Percentiles rank a stretch among this genome's conserved stretches.
These are phyloP conservation scores for Platyrinchus mystaceus DNA, from an alignment of 2,797 vertebrate genomes.

Conservation along the genomic window DNA sequence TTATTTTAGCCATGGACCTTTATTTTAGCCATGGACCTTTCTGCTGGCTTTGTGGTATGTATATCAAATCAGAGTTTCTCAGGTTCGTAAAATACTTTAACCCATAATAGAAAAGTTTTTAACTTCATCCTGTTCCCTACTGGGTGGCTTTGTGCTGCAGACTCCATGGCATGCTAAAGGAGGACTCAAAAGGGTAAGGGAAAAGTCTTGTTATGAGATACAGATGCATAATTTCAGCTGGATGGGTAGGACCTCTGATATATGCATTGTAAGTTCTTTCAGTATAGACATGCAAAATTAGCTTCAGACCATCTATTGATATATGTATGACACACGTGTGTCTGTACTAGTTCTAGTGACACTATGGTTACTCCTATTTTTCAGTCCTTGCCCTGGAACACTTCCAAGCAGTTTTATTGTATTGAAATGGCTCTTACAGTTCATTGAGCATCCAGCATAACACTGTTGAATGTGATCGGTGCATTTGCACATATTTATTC, in stretches of 20 bases:
- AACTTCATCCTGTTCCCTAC: slow-evolving; percentile 31
- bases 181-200: neutral
- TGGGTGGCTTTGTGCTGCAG: neutral
- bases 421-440: slow-evolving; percentile 85
- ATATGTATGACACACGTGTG: slow-evolving; percentile 66
- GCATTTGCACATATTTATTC: slow-evolving; percentile 74
- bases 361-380: slow-evolving; percentile 68
- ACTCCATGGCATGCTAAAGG: neutral
- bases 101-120: slow-evolving; percentile 34
- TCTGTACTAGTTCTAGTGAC: slow-evolving; percentile 68
- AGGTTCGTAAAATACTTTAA: slow-evolving; percentile 37
- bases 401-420: slow-evolving; percentile 76
- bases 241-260: neutral
- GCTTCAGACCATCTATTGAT: slow-evolving; percentile 75
- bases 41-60: neutral
- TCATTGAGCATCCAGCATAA: slow-evolving; percentile 82
- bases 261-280: neutral
- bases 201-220: neutral
- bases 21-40: slow-evolving; percentile 12
- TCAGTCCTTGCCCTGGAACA: slow-evolving; percentile 64
- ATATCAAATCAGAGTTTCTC: neutral
- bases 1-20: slow-evolving; percentile 19
- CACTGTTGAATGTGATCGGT: slow-evolving; percentile 74
- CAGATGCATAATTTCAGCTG: slow-evolving; percentile 8
- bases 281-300: slow-evolving; percentile 7